These are phyloP conservation scores for Lithophane ornitopus DNA, from an alignment of 2,888 invertebrate genomes.

Conservation along the genomic window DNA sequence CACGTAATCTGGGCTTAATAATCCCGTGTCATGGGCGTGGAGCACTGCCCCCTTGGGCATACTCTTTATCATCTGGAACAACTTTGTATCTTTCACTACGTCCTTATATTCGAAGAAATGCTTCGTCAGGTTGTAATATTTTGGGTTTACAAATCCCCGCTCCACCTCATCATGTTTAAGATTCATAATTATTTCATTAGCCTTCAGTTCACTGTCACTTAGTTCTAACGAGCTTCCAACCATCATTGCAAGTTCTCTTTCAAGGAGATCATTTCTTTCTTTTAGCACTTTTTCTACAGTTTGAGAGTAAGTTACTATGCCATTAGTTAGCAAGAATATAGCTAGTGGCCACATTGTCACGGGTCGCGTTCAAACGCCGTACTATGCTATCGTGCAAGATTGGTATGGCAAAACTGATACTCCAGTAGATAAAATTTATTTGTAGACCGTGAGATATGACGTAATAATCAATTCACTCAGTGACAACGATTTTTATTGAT, in stretches of 20 bases:
- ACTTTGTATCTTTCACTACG: slow-evolving; percentile 90
- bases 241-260: slow-evolving; percentile 85
- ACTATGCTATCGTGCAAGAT: slow-evolving; percentile 66
- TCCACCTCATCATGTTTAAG: slow-evolving; percentile 89
- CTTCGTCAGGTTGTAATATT: slow-evolving; percentile 91
- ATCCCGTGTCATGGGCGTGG: slow-evolving; percentile 93
- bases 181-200: slow-evolving; percentile 91
- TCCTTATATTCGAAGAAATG: slow-evolving; percentile 92
- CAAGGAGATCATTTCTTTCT: slow-evolving; percentile 85
- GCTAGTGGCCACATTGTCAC: slow-evolving; percentile 72
- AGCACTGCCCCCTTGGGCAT: slow-evolving; percentile 95
- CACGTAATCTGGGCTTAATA: slow-evolving; percentile 91
- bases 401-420: slow-evolving; percentile 60
- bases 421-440: slow-evolving; percentile 39
- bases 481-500: slow-evolving; percentile 23
- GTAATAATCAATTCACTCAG: slow-evolving; percentile 31
- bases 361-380: slow-evolving; percentile 28
- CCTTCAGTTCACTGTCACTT: slow-evolving; percentile 87
- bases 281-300: slow-evolving; percentile 64
- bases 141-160: slow-evolving; percentile 85
- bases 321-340: slow-evolving; percentile 56
- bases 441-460: slow-evolving; percentile 39
- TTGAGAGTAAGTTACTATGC: slow-evolving; percentile 51
- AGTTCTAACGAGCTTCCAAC: slow-evolving; percentile 90
- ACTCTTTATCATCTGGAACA: slow-evolving; percentile 91